phyloP scores from a whole-genome alignment of 2,113 vertebrate genomes.

The Hemichromis elongatus region DNA sequence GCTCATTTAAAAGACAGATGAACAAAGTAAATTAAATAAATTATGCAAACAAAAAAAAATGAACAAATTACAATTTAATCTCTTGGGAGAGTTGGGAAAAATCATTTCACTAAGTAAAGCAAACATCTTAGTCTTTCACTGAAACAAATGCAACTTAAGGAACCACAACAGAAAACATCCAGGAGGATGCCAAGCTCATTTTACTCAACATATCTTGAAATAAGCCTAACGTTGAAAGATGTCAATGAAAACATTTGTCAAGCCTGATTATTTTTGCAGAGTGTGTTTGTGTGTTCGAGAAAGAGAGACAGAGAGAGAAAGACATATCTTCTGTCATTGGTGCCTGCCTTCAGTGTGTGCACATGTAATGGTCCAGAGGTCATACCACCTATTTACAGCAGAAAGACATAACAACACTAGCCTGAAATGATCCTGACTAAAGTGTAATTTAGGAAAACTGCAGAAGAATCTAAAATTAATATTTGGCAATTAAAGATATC shows the following conservation, averaged over 20 bases:
- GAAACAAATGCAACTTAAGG: background rate
- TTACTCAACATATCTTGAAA: constrained; percentile 8
- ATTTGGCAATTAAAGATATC: background rate
- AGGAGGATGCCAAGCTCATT: background rate
- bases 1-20: background rate
- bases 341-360: background rate
- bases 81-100: background rate
- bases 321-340: background rate
- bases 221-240: background rate
- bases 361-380: background rate
- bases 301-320: too few species aligned
- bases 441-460: background rate
- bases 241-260: constrained; percentile 14
- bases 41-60: background rate
- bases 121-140: background rate
- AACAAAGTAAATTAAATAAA: background rate
- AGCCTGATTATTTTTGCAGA: constrained; percentile 22
- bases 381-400: background rate
- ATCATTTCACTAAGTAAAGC: background rate
- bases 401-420: background rate
- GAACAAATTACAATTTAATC: background rate
- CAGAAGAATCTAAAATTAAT: background rate
- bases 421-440: background rate
- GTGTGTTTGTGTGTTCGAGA: constrained; percentile 5
- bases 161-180: background rate